These are phyloP conservation scores for Platorchestia sp. DNA, from an alignment of 1,140 invertebrate genomes.

Conservation along the genomic window DNA sequence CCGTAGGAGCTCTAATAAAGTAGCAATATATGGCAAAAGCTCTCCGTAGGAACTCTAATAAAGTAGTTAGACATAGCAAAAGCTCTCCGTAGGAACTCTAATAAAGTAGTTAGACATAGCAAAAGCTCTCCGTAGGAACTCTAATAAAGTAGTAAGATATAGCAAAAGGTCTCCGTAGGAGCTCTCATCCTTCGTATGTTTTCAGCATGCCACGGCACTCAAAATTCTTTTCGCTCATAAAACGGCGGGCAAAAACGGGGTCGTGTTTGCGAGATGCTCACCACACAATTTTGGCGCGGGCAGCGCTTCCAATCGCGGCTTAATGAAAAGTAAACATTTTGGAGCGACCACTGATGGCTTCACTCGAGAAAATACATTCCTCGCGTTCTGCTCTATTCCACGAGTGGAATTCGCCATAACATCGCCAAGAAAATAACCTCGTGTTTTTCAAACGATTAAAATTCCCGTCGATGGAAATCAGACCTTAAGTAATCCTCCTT, in stretches of 20 bases:
- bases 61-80: too few species aligned
- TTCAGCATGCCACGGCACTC: not conserved
- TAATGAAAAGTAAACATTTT: slow-evolving; percentile 11
- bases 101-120: too few species aligned
- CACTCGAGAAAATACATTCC: not conserved
- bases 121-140: too few species aligned
- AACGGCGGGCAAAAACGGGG: not conserved
- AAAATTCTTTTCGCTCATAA: not conserved
- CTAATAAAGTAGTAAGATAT: too few species aligned
- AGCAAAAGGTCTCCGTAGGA: not conserved
- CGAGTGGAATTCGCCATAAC: not conserved
- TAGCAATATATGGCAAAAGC: too few species aligned
- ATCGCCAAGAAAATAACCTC: not conserved
- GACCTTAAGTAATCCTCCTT: not conserved
- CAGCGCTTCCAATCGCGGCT: not conserved
- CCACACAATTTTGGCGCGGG: not conserved
- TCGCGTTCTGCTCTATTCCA: not conserved
- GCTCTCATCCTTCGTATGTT: not conserved
- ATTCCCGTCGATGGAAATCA: not conserved
- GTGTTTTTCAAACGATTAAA: not conserved
- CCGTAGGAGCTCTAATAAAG: too few species aligned
- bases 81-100: too few species aligned
- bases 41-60: too few species aligned
- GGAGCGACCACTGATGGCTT: not conserved
- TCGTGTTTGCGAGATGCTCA: not conserved